Evolutionary conservation across 2,888 invertebrate genomes (phyloP), one percentile per base, ranked within the genome.

Genomic region (Lasioglossum oenotherae): DNA sequence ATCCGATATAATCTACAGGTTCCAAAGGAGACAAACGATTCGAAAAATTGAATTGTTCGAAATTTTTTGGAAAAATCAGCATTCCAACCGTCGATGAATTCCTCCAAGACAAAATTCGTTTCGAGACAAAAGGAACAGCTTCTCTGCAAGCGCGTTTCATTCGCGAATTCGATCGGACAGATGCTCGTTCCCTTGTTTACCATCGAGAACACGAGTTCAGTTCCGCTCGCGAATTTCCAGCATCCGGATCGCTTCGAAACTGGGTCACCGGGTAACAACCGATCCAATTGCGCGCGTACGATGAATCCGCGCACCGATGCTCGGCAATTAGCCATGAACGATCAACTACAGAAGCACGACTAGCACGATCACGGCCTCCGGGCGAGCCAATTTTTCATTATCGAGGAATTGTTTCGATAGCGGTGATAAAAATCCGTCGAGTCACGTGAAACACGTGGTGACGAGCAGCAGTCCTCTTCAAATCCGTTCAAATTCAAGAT

Each of bases 371-470:
- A 41, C 75, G 60, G 74, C 46, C 23, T 71, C n/a, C 77, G 53
- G 72, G 31, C 31, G 27, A 31, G 64, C 64, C 78, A 31, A 67
- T 67, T 72, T 81, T 73, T 80, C 8, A 64, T 84, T 87, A 75
- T 84, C 81, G 38, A 23, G n/a, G 1, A 49, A 14, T 57, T 73
- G 72, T 67, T 73, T 69, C 41, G 81, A 88, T 88, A 89, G 76
- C 72, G 64, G 23, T 19, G 80, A 79, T 67, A 80, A 84, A 85
- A 84, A 60, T 49, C 46, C 27, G 19, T 19, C 75, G 31, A 49
- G 81, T 64, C 72, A 41, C 72, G 57, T 2, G n/a, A 2, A 64
- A 46, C 44, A 74, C 77, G 67, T 4, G 27, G 27, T 31, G 27
- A 60, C 27, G 5, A 14, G 4, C 57, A 10, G 2, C n/a, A 3